These are phyloP conservation scores for Leuctra nigra DNA, from an alignment of 2,888 invertebrate species.

Conservation along the genomic window DNA sequence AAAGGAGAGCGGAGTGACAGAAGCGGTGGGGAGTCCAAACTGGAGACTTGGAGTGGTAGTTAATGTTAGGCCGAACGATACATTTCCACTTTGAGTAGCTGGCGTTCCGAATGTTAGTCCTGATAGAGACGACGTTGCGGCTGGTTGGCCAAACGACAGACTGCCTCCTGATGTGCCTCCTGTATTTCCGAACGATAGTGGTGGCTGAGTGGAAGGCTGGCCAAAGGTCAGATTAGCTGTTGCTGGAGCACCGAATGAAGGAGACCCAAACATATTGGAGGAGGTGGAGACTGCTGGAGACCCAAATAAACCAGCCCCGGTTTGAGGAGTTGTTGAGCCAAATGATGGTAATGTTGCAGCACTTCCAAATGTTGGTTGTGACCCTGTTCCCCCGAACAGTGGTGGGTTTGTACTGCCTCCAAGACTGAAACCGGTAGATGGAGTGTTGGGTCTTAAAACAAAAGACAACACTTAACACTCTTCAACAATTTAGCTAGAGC, in stretches of 20 bases:
- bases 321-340: slow-evolving; percentile 32
- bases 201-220: slow-evolving; percentile 11
- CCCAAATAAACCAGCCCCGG: slow-evolving; percentile 34
- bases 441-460: too few species aligned
- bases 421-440: slow-evolving; percentile 44
- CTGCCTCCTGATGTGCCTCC: background rate
- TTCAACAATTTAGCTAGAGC: too few species aligned
- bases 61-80: too few species aligned
- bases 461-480: too few species aligned
- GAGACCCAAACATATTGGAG: slow-evolving; percentile 9
- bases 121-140: too few species aligned
- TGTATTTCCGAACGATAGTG: background rate
- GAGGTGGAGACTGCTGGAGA: slow-evolving; percentile 35
- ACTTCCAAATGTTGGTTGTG: slow-evolving; percentile 22
- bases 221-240: slow-evolving; percentile 19
- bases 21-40: slow-evolving; percentile 10
- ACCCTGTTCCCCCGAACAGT: too few species aligned
- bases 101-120: too few species aligned
- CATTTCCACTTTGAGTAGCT: too few species aligned
- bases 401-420: slow-evolving; percentile 44
- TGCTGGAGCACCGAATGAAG: slow-evolving; percentile 22
- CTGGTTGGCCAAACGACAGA: background rate
- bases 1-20: slow-evolving; percentile 26
- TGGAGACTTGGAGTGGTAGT: slow-evolving; percentile 1
- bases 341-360: slow-evolving; percentile 32